A percentile compares a stretch with the other conserved stretches of the same genome.
Conservation (phyloP, 2,797 vertebrate genomes). For the Vespertilio murinus region DNA sequence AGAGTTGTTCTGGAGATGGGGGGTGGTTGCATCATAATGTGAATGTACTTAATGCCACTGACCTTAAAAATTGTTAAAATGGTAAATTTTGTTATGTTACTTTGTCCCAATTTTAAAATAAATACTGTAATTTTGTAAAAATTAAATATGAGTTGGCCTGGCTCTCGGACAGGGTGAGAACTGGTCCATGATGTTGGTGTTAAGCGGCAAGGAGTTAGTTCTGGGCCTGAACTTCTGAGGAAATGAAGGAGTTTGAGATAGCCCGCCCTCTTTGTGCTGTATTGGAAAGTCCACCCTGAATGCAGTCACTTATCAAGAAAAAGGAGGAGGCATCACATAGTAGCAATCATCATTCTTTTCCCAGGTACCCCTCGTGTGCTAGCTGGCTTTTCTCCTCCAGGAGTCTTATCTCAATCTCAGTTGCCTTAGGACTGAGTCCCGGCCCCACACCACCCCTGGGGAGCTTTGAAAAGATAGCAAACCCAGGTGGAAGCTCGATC, state of each 20-base stretch:
- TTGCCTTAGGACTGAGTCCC: neutral
- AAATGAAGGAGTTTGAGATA: neutral
- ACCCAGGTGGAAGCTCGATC: neutral
- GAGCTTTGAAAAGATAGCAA: neutral
- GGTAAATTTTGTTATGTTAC: neutral
- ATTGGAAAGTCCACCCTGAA: neutral
- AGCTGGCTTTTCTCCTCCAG: neutral
- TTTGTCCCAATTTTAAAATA: neutral
- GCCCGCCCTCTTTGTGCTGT: neutral
- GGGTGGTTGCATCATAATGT: neutral
- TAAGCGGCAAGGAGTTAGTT: neutral
- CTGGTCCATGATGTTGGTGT: neutral
- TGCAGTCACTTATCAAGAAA: neutral
- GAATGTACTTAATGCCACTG: neutral
- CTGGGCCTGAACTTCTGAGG: neutral
- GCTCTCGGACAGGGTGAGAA: neutral
- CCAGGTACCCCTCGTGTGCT: fast-evolving
- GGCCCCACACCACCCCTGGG: neutral
- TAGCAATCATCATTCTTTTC: neutral
- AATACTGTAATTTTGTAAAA: neutral
- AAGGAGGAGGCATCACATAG: neutral
- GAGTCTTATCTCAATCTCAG: neutral
- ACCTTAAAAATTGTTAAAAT: neutral
- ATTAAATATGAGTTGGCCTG: neutral
- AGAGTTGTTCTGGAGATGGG: neutral